phyloP scores from a whole-genome alignment of 2,797 vertebrate species.

The Allobates femoralis region DNA sequence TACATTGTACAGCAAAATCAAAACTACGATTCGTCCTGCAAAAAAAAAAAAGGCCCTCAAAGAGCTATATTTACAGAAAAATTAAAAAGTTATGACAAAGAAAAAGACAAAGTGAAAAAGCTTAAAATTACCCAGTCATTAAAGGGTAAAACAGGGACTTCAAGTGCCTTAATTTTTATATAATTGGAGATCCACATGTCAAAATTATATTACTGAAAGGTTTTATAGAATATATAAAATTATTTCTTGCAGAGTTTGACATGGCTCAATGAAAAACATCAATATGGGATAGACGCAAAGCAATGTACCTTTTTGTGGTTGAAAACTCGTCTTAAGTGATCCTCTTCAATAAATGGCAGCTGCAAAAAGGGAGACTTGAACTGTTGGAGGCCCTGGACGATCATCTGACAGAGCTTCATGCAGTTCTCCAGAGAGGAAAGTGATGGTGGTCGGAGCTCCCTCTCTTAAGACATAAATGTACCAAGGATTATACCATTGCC shows the following conservation, averaged over 20 bases:
- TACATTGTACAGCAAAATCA: too few species aligned
- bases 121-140: too few species aligned
- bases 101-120: too few species aligned
- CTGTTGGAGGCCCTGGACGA: constrained; percentile 94
- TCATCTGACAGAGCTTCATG: constrained; percentile 99
- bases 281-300: neutral
- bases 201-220: too few species aligned
- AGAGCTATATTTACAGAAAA: too few species aligned
- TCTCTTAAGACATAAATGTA: constrained; percentile 75
- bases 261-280: neutral
- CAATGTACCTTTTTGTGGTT: constrained; percentile 89
- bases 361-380: constrained; percentile 95
- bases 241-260: neutral
- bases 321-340: constrained; percentile 92
- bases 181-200: neutral
- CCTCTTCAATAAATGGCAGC: constrained; percentile 96
- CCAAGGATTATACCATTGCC: neutral
- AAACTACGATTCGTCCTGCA: too few species aligned
- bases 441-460: constrained; percentile 91
- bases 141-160: too few species aligned
- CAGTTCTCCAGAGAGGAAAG: constrained; percentile 96
- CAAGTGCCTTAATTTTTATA: too few species aligned
- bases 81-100: too few species aligned
- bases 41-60: too few species aligned
- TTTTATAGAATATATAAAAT: neutral